Evolutionary conservation across 1,140 invertebrate genomes (phyloP), one percentile per base, ranked within the genome.

Genomic region (Maniola jurtina): DNA sequence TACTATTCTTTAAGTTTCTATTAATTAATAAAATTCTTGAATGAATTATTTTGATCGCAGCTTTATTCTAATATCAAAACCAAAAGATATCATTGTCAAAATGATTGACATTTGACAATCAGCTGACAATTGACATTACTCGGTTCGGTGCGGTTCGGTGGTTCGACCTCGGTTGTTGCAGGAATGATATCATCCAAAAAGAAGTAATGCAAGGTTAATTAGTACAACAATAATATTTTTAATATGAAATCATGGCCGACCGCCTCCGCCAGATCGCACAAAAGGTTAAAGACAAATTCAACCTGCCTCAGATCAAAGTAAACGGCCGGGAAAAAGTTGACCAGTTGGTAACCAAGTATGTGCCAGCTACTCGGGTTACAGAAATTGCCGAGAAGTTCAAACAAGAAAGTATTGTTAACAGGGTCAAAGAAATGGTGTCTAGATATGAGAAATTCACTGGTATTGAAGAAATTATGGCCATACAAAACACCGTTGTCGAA

Each of bases 381-480:
- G 84, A 87, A 56, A 72, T 90, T 13, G 84, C 86, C 5, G 84
- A 89, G 50, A 88, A 81, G 36, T 81, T 90, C 16, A 89, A 83
- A 76, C 79, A 85, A 9, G 81, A 86, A 36, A 73, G 68, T 25
- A 69, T 90, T 6, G 64, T 79, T 0, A 76, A 70, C 48, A 88
- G 73, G 72, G 83, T 89, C 0, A 79, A 81, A 56, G 86, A 90
- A 42, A 55, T 90, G 25, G 84, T 90, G 13, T 68, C 77, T n/a
- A 83, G 75, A 70, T 92, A 92, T 80, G 91, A 92, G 59, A 90
- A 91, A 68, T 91, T 91, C 36, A 92, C 89, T 0, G 91, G 91
- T 9, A 90, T 91, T 6, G 83, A 89, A 33, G 91, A 92, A 72
- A 90, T 92, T 38, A 89, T 91, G 86, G 81, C 85, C 7, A 79